Evolutionary conservation across 2,797 vertebrate genomes (phyloP).

Genomic region (Thalassophryne amazonica): DNA sequence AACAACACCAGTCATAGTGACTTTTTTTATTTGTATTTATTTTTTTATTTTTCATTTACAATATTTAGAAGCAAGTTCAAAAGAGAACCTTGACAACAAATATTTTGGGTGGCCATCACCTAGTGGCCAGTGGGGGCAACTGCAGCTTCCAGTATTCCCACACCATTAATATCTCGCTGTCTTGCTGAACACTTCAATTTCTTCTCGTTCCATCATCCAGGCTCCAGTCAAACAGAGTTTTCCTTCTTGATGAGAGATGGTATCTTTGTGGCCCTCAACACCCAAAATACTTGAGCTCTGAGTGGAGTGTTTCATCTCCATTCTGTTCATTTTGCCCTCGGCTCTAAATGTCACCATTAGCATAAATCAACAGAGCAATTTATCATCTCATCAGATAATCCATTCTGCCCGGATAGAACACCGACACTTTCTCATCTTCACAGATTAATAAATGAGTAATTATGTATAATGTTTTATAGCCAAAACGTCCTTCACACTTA

Average conservation of each 20-base stretch:
- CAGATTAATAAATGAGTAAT: conserved; percentile 3
- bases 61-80: too few species aligned
- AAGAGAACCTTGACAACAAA: too few species aligned
- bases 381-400: conserved; percentile 21
- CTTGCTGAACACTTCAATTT: too few species aligned
- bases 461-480: background rate
- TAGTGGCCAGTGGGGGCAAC: too few species aligned
- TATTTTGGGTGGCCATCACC: too few species aligned
- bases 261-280: conserved; percentile 1
- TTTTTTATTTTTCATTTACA: too few species aligned
- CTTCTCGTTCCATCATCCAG: too few species aligned
- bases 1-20: too few species aligned
- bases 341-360: conserved; percentile 23
- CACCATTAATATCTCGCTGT: too few species aligned
- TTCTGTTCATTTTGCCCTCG: conserved; percentile 3
- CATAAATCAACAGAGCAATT: conserved; percentile 25
- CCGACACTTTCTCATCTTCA: conserved; percentile 18
- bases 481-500: background rate
- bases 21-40: too few species aligned
- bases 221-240: too few species aligned
- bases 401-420: conserved; percentile 9
- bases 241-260: conserved; percentile 9
- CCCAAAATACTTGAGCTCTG: background rate
- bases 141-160: too few species aligned
- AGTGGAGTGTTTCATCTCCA: background rate